These are phyloP conservation scores for Apodemia zela DNA, from an alignment of 2,888 invertebrate genomes.

Conservation along the genomic window DNA sequence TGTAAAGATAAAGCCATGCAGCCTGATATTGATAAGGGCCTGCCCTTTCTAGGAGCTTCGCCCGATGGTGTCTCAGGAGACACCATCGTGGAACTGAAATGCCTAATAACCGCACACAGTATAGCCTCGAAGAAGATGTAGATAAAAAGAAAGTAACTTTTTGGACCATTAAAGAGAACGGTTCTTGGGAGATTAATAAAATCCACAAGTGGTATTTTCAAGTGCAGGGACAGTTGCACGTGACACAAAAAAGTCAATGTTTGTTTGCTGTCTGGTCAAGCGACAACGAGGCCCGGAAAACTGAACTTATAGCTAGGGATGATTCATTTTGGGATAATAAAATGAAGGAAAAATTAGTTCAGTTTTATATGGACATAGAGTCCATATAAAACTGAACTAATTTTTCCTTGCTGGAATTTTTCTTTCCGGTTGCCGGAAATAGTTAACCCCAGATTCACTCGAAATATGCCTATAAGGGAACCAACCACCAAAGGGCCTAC, in stretches of 20 bases:
- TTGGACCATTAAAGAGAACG: neutral
- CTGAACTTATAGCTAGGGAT: too few species aligned
- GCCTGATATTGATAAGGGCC: neutral
- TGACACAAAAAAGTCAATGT: slow-evolving; percentile 21
- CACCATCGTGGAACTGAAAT: slow-evolving; percentile 23
- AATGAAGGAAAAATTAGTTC: too few species aligned
- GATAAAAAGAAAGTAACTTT: slow-evolving; percentile 22
- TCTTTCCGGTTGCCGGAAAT: too few species aligned
- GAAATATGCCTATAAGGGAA: too few species aligned
- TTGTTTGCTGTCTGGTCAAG: slow-evolving; percentile 21
- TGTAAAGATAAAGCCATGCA: slow-evolving; percentile 18
- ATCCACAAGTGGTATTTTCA: slow-evolving; percentile 25
- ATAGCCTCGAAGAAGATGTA: slow-evolving; percentile 15
- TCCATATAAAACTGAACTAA: too few species aligned
- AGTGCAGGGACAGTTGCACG: slow-evolving; percentile 25
- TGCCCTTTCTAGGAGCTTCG: slow-evolving; percentile 23
- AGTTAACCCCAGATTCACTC: too few species aligned
- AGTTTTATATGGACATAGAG: too few species aligned
- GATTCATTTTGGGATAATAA: too few species aligned
- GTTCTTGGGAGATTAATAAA: slow-evolving; percentile 7
- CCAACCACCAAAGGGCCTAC: too few species aligned
- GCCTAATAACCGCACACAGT: slow-evolving; percentile 9
- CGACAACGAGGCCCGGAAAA: too few species aligned
- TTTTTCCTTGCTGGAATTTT: too few species aligned
- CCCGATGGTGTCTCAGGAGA: slow-evolving; percentile 23